Percentiles rank a stretch among this genome's conserved stretches.
Conservation (phyloP, 2,888 invertebrate species). For the Keiferia lycopersicella region DNA sequence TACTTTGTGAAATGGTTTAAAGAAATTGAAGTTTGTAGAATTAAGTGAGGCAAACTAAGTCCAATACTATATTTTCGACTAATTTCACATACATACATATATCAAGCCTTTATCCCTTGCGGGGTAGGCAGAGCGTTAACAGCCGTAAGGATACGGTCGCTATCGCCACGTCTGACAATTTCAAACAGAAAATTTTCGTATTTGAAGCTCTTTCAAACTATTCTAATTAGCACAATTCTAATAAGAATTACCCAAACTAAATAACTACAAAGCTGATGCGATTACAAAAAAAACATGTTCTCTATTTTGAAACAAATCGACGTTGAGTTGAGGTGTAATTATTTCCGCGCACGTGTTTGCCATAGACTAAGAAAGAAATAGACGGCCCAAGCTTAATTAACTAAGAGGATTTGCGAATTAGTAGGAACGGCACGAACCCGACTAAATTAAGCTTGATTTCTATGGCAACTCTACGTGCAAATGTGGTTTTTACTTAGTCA, state of each 20-base stretch:
- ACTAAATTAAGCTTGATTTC: conserved; percentile 2
- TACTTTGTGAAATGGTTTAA: too few species aligned
- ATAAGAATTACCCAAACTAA: not conserved
- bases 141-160: too few species aligned
- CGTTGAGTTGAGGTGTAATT: conserved; percentile 28
- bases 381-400: conserved; percentile 11
- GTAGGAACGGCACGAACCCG: conserved; percentile 4
- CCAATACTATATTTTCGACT: too few species aligned
- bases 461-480: conserved; percentile 7
- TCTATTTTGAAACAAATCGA: conserved; percentile 35
- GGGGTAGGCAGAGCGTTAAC: too few species aligned
- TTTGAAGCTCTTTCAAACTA: too few species aligned
- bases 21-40: too few species aligned
- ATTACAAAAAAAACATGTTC: conserved; percentile 33
- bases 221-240: not conserved
- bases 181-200: too few species aligned
- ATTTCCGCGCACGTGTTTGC: conserved; percentile 28
- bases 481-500: not conserved
- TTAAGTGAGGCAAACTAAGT: too few species aligned
- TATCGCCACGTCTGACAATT: too few species aligned
- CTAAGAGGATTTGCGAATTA: conserved; percentile 4
- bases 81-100: too few species aligned
- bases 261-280: not conserved
- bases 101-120: too few species aligned
- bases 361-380: conserved; percentile 20